Conservation (phyloP, 2,113 vertebrate genomes). For the Rhinopomastus cyanomelas region DNA sequence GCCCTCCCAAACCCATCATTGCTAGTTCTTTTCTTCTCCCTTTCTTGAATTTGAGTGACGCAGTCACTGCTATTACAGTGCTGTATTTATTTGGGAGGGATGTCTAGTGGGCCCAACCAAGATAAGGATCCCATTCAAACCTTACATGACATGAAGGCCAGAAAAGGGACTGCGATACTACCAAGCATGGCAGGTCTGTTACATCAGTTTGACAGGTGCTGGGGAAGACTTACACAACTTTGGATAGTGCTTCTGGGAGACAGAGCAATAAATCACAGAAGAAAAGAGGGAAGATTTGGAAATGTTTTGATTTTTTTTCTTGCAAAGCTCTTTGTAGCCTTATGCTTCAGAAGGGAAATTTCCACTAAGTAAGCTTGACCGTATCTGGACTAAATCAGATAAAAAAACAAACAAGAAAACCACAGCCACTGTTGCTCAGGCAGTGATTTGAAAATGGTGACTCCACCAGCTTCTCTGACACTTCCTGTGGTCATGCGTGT, state of each 20-base stretch:
- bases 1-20: neutral
- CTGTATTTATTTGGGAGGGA: neutral
- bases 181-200: neutral
- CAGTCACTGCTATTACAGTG: neutral
- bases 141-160: neutral
- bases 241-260: neutral
- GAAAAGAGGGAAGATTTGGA: neutral
- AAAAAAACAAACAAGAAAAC: neutral
- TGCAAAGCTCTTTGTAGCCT: neutral
- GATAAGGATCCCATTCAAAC: neutral
- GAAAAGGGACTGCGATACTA: neutral
- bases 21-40: neutral
- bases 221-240: neutral
- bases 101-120: neutral
- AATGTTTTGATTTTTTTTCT: neutral
- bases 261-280: neutral
- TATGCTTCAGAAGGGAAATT: neutral
- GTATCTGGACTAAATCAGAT: neutral
- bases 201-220: neutral
- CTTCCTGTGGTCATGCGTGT: rapidly evolving
- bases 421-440: neutral
- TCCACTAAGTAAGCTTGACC: neutral
- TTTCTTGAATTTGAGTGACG: neutral
- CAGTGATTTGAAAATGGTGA: neutral
- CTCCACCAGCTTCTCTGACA: neutral